phyloP scores from a whole-genome alignment of 1,140 invertebrate genomes.

The Mactra quadrangularis region DNA sequence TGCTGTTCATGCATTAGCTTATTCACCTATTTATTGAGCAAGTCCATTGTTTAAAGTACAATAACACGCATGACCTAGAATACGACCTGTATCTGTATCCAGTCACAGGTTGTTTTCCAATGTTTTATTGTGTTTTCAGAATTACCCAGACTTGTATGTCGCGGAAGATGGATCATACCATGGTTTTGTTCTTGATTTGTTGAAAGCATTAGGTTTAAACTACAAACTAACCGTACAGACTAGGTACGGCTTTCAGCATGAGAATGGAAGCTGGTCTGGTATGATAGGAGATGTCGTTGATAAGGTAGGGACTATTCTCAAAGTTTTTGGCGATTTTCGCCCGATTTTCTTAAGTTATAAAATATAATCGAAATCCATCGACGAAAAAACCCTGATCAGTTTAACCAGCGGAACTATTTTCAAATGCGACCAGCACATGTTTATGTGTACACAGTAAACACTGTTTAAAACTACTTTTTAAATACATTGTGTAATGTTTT shows the following conservation, averaged over 20 bases:
- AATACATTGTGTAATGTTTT: too few relatives aligned
- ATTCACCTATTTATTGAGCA: too few relatives aligned
- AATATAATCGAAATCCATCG: background rate
- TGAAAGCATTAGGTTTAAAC: constrained; percentile 90
- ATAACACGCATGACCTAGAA: too few relatives aligned
- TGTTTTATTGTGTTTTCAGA: constrained; percentile 44
- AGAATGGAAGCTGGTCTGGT: constrained; percentile 88
- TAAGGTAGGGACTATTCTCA: constrained; percentile 58
- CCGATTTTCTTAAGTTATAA: background rate
- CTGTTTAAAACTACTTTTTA: too few relatives aligned
- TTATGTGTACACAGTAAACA: too few relatives aligned
- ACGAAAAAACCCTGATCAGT: background rate
- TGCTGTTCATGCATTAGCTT: too few relatives aligned
- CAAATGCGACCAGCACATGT: constrained; percentile 81
- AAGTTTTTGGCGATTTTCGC: background rate
- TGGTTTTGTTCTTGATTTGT: constrained; percentile 76
- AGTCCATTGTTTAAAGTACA: too few relatives aligned
- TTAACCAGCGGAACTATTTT: background rate
- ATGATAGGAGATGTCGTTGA: constrained; percentile 77
- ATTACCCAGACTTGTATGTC: constrained; percentile 46
- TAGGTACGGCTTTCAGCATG: constrained; percentile 92
- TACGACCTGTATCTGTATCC: too few relatives aligned
- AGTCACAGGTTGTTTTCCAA: too few relatives aligned
- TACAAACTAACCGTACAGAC: constrained; percentile 95
- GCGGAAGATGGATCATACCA: constrained; percentile 46